A percentile compares a stretch with the other conserved stretches of the same genome.
Conservation (phyloP, 2,797 vertebrate species). For the Chanos chanos region DNA sequence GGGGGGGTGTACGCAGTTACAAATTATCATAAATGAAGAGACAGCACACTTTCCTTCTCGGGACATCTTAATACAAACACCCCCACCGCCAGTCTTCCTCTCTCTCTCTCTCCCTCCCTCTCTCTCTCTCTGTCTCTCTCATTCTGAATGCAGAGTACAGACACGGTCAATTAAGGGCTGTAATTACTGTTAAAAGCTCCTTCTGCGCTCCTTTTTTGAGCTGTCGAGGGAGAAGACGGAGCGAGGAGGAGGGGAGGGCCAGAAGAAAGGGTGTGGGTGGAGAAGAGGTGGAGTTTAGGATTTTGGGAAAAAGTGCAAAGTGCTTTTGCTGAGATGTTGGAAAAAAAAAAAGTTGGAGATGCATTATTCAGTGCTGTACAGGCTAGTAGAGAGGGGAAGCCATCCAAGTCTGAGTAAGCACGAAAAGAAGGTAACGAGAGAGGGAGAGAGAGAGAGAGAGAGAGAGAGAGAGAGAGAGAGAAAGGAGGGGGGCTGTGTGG, state of each 20-base stretch:
- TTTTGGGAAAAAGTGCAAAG: background rate
- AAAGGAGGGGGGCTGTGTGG: too few relatives aligned
- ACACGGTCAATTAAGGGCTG: slow-evolving; percentile 60
- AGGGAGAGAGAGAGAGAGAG: too few relatives aligned
- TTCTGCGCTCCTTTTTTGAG: slow-evolving; percentile 19
- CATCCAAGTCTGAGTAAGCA: slow-evolving; percentile 4
- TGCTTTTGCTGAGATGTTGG: slow-evolving; percentile 9
- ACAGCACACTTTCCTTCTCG: slow-evolving; percentile 56
- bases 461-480: too few relatives aligned
- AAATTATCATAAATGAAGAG: slow-evolving; percentile 60
- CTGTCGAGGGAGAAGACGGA: background rate
- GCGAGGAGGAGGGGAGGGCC: background rate
- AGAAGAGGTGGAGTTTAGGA: background rate
- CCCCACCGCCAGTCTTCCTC: too few relatives aligned
- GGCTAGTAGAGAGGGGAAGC: slow-evolving; percentile 5
- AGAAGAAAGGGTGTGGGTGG: background rate
- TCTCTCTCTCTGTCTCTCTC: slow-evolving; percentile 42
- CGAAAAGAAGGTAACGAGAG: too few relatives aligned
- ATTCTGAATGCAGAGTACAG: slow-evolving; percentile 65
- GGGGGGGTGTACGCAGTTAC: too few relatives aligned
- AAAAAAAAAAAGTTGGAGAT: slow-evolving; percentile 27
- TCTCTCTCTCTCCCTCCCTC: too few relatives aligned
- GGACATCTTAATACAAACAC: slow-evolving; percentile 48
- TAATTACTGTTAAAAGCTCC: slow-evolving; percentile 56
- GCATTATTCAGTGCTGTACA: slow-evolving; percentile 34